phyloP scores from a whole-genome alignment of 1,140 invertebrate genomes.

The Apis dorsata region DNA sequence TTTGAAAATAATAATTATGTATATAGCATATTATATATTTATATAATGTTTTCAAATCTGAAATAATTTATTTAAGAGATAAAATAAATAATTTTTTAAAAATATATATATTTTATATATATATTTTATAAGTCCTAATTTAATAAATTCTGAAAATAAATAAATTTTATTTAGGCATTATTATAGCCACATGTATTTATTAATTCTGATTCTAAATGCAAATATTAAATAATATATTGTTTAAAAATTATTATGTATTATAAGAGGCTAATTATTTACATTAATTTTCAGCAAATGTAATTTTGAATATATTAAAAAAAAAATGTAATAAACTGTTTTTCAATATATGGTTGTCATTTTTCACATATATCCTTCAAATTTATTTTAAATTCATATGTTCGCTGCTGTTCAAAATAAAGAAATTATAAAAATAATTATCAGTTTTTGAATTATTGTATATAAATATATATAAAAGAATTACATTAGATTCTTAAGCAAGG shows the following conservation, averaged over 20 bases:
- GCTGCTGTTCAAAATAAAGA: no score
- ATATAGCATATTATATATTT: no score
- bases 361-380: background rate
- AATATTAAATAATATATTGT: background rate
- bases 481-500: no score
- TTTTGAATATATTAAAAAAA: conserved; percentile 20
- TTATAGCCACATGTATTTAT: background rate
- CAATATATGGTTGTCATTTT: conserved; percentile 30
- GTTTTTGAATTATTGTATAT: no score
- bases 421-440: no score
- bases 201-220: background rate
- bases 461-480: no score
- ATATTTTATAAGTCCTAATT: no score
- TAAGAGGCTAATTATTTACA: conserved; percentile 1
- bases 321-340: conserved; percentile 47
- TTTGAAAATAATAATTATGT: no score
- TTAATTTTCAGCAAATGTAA: conserved; percentile 42
- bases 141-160: background rate
- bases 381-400: background rate
- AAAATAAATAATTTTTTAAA: background rate
- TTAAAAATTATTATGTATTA: background rate
- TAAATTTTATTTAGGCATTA: background rate
- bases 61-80: no score
- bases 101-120: no score
- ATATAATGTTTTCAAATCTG: no score